These are phyloP conservation scores for Teleogryllus oceanicus DNA, from an alignment of 2,888 invertebrate genomes.

Conservation along the genomic window DNA sequence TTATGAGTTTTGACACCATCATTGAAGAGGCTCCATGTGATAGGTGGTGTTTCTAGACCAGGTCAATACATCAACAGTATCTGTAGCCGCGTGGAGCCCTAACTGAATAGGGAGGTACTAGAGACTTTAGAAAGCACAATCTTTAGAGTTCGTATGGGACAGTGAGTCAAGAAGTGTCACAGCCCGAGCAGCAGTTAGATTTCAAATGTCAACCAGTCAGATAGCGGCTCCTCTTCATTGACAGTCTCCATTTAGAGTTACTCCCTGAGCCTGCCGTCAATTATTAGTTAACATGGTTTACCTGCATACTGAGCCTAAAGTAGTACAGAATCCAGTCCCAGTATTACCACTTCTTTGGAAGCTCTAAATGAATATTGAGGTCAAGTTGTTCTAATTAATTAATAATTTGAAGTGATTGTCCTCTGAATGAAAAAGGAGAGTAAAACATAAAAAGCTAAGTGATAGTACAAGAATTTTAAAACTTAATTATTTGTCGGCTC, in stretches of 20 bases:
- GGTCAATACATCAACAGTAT: too few species aligned
- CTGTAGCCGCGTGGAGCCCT: too few species aligned
- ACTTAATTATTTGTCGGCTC: too few species aligned
- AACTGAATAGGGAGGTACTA: too few species aligned
- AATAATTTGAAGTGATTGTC: constrained; percentile 11
- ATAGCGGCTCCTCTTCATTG: background rate
- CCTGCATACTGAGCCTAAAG: background rate
- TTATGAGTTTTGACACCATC: too few species aligned
- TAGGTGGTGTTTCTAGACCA: too few species aligned
- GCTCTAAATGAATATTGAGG: background rate
- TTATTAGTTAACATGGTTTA: background rate
- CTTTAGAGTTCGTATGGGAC: too few species aligned
- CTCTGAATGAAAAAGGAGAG: constrained; percentile 22
- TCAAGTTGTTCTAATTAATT: background rate
- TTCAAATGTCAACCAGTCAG: background rate
- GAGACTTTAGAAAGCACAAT: too few species aligned
- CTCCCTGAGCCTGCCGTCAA: background rate
- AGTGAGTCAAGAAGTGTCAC: background rate
- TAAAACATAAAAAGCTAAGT: background rate
- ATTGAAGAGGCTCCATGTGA: too few species aligned
- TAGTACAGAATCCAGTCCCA: background rate
- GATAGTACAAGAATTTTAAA: background rate
- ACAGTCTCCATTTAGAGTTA: background rate
- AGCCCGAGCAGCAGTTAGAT: background rate
- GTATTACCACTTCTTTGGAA: constrained; percentile 12